Percentiles rank a stretch among this genome's conserved stretches.
Evolutionary conservation across 2,797 vertebrate genomes (phyloP).

Genomic region (Glyptemys insculpta): DNA sequence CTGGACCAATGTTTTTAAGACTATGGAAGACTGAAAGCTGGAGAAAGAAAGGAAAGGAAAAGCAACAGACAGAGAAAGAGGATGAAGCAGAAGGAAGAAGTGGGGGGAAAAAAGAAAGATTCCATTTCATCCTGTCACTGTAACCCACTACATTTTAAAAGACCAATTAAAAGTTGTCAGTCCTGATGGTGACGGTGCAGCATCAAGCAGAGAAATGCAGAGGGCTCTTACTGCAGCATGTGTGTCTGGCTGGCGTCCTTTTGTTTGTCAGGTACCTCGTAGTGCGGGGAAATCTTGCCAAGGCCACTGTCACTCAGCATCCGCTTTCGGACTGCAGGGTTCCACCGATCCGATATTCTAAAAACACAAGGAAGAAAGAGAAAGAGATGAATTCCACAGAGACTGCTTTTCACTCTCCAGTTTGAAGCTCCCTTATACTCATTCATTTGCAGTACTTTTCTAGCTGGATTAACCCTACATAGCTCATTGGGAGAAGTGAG

Average conservation of each 20-base stretch:
- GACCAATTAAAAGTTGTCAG: background rate
- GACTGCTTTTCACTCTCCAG: rapidly evolving
- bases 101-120: background rate
- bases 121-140: background rate
- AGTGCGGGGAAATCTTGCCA: conserved; percentile 76
- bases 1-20: background rate
- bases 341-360: conserved; percentile 84
- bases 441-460: background rate
- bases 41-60: background rate
- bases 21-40: background rate
- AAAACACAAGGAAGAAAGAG: conserved; percentile 4
- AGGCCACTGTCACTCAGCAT: conserved; percentile 82
- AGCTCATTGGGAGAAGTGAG: background rate
- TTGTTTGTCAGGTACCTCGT: conserved; percentile 81
- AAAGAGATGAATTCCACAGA: background rate
- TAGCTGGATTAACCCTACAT: background rate
- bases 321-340: conserved; percentile 77
- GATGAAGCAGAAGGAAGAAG: background rate
- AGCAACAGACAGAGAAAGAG: background rate
- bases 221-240: conserved; percentile 82
- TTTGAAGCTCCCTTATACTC: background rate
- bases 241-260: conserved; percentile 82
- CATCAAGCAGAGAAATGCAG: conserved; percentile 61
- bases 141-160: conserved; percentile 16
- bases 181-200: conserved; percentile 32